Percentiles rank a stretch among this genome's conserved stretches.
These are phyloP conservation scores for Zosterops borbonicus DNA, from an alignment of 2,113 vertebrate species.

Conservation along the genomic window DNA sequence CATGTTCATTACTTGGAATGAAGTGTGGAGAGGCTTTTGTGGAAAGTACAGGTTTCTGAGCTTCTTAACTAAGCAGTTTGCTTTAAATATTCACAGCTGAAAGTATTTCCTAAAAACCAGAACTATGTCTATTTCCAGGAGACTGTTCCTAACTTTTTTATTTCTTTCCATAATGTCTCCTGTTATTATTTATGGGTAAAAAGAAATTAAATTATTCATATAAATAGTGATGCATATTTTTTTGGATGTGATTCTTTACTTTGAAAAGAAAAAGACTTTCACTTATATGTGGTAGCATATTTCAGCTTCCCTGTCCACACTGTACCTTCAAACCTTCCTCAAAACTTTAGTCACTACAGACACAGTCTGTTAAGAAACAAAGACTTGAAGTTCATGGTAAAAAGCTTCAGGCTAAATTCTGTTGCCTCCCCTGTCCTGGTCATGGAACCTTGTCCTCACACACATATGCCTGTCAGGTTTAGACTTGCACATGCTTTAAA, in stretches of 20 bases:
- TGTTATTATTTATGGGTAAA: neutral
- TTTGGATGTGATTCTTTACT: neutral
- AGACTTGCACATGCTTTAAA: neutral
- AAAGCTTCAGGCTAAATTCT: neutral
- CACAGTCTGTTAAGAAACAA: neutral
- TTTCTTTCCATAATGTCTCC: neutral
- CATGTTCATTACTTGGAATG: neutral
- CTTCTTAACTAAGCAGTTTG: neutral
- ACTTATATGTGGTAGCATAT: neutral
- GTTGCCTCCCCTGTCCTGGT: neutral
- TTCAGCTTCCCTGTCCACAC: neutral
- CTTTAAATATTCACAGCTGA: neutral
- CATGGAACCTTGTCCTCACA: fast-evolving
- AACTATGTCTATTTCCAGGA: neutral
- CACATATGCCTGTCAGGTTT: neutral
- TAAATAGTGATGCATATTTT: neutral
- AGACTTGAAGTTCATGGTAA: neutral
- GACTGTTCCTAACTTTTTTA: neutral
- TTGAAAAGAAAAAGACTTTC: neutral
- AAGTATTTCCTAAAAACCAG: neutral
- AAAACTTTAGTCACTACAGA: neutral
- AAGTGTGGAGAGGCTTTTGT: neutral
- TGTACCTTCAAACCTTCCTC: neutral
- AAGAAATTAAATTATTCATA: neutral
- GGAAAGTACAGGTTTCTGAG: neutral